Percentiles rank a stretch among this genome's conserved stretches.
Evolutionary conservation across 2,113 vertebrate genomes (phyloP).

Genomic region (Melanerpes aurifrons): DNA sequence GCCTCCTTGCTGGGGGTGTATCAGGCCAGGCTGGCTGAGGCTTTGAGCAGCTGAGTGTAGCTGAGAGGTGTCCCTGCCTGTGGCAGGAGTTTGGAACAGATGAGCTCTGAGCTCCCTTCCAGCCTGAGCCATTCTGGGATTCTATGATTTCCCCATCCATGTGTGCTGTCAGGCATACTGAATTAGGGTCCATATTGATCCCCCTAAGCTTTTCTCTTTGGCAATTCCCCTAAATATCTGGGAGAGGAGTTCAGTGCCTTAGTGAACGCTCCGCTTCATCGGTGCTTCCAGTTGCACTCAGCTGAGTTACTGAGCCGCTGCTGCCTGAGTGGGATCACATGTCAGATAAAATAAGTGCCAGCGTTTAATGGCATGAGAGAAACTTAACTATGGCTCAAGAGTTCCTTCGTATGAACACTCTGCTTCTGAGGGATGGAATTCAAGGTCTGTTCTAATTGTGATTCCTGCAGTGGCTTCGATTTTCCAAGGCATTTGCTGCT

Average conservation of each 20-base stretch:
- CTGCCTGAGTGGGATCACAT: conserved; percentile 47
- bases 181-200: neutral
- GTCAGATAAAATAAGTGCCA: conserved; percentile 56
- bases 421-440: conserved; percentile 8
- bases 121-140: too few species aligned
- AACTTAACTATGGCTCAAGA: conserved; percentile 9
- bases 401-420: conserved; percentile 22
- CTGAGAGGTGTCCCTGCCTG: too few species aligned
- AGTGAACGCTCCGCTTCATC: neutral
- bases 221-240: neutral
- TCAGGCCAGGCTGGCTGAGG: too few species aligned
- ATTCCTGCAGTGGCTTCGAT: conserved; percentile 17
- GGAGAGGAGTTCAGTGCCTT: neutral
- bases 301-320: conserved; percentile 50
- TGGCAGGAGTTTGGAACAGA: too few species aligned
- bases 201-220: neutral
- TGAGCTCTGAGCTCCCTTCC: too few species aligned
- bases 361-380: conserved; percentile 56
- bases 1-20: too few species aligned
- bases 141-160: too few species aligned
- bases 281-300: conserved; percentile 26
- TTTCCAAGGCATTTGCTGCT: conserved; percentile 52
- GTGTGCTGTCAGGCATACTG: neutral
- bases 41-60: too few species aligned
- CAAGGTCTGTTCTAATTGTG: neutral